These are phyloP conservation scores for Melinopterus prodromus DNA, from an alignment of 2,888 invertebrate species.

Conservation along the genomic window DNA sequence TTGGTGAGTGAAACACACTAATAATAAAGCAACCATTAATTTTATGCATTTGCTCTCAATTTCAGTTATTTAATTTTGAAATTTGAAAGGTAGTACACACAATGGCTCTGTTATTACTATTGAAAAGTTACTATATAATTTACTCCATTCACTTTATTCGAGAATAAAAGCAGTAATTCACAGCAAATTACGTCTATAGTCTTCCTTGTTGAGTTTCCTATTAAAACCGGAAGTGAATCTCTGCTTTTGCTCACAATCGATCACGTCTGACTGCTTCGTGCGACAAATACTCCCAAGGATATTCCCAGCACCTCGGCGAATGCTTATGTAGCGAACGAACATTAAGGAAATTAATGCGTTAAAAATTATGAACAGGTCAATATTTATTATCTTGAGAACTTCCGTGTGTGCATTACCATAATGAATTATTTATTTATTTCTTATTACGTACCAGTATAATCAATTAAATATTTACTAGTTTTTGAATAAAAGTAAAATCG, in stretches of 20 bases:
- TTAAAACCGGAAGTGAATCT: constrained; percentile 4
- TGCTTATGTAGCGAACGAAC: neutral
- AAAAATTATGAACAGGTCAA: neutral
- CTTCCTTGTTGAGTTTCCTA: neutral
- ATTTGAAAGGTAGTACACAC: too few relatives aligned
- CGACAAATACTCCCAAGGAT: neutral
- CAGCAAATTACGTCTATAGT: neutral
- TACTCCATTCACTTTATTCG: neutral
- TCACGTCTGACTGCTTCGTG: neutral
- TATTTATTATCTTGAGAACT: neutral
- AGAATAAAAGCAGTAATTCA: neutral
- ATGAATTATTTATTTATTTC: neutral
- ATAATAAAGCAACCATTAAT: too few relatives aligned
- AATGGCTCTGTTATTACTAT: too few relatives aligned
- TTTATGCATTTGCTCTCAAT: too few relatives aligned
- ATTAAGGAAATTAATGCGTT: neutral
- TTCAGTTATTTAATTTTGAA: too few relatives aligned
- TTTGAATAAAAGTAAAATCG: neutral
- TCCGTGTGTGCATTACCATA: neutral
- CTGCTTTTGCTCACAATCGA: neutral
- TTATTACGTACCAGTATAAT: neutral
- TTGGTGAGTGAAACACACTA: too few relatives aligned
- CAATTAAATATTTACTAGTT: neutral
- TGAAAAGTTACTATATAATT: neutral
- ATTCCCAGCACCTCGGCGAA: neutral